Base-by-base conservation (phyloP, 30 jellyfish, hydroid and myxozoan species). In the Catostylus mosaicus region DNA sequence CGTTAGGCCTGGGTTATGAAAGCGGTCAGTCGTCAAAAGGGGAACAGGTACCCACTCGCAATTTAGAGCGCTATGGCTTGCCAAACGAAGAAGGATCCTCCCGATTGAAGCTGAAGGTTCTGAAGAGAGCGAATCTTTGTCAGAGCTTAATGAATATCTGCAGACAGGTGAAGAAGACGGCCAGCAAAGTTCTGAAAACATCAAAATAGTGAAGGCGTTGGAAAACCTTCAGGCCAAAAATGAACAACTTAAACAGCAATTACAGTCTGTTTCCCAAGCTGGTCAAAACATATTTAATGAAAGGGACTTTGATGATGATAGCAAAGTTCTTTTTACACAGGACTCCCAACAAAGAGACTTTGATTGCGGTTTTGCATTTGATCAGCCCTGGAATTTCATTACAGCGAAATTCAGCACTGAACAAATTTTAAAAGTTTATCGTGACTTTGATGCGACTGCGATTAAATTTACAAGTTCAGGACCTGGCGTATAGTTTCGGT, bases 1-100 rank as follows among this genome's bases (percentile, higher is more conserved):
- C 86, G 3, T 16, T 14, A 45, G 8, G 50, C 29, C 37, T 75
- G 86, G 86, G 86, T 1, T 75, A 75, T 75, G 83, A 70, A 38
- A 70, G 60, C 60, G 60, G 60, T 46, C 60, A 9, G 60, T 46
- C 60, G 60, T 9, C 60, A 46, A 46, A 46, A 19, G 60, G 60
- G 60, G 60, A 46, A 46, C 60, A 46, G 60, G 60, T 46, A 46
- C 60, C 60, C 60, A 46, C 14, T 46, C 60, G 60, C 60, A 46
- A 46, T 46, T 46, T 46, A 46, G 60, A 46, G 60, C 60, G 60
- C 60, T 46, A 46, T 46, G 60, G 60, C 60, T 11, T 46, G 60
- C 60, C 60, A 46, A 46, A 46, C 60, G 60, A 46, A 46, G 60
- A 46, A 11, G 19, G 60, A 46, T 46, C 60, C 60, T 46, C 60